Evolutionary conservation across 2,113 vertebrate species (phyloP), one percentile per base, ranked within the genome.

Genomic region (Antechinus flavipes): DNA sequence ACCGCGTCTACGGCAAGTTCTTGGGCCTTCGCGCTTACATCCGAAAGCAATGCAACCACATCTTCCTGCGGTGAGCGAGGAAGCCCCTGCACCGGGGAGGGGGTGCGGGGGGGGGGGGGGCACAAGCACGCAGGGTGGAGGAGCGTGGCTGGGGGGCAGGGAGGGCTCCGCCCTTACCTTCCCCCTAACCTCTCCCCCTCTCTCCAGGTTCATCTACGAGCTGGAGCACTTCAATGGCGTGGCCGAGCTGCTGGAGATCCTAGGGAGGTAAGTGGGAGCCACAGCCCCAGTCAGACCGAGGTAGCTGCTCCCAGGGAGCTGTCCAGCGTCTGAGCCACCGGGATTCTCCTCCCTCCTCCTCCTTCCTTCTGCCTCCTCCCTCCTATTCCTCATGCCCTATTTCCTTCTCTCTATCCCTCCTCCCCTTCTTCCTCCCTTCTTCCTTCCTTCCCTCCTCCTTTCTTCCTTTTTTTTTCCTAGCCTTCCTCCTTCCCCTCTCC

Each of bases 11-110:
- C 7, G 99, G 99, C 97, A 99, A 99, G 98, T 99, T 99, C 97
- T 99, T 99, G 97, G 99, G 99, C 84, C 99, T 99, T 90, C 98
- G 99, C 93, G 99, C 99, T 55, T 99, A 99, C 94, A 99, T 99
- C 97, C 99, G 99, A 97, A 99, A 99, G 97, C 99, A 99, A 97
- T 99, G 99, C 98, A 99, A 99, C 98, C 99, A 99, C 98, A 99
- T 99, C 98, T 99, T 99, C 97, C 99, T 99, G 98, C 99, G 99
- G 99, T 99, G 97, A 96, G 98, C 54, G 84, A 7, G 22, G 50
- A 1, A n/a, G 42, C 49, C 49, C 49, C 7, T 49, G 49, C 49
- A 8, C 89, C 24, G 26, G 1, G 22, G 61, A 55, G 50, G 68
- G 56, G 89, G 35, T 22, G 47, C 89, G 49, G 90, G 55, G 58